Base-by-base conservation (phyloP, 1,140 invertebrate genomes). In the Gerris buenoi region DNA sequence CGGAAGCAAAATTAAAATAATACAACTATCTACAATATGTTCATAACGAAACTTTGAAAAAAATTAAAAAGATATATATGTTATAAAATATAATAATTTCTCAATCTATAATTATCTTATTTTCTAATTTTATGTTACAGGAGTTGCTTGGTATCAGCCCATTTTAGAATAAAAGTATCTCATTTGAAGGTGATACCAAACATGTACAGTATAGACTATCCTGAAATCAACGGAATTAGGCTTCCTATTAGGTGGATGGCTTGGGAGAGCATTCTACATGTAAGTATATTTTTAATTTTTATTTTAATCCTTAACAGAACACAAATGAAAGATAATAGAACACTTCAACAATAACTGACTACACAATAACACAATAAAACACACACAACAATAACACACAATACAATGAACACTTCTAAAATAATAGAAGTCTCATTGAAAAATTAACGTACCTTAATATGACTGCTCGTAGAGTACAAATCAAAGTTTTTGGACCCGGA, bases 81-180 rank as follows among this genome's bases (percentile, higher is more conserved):
- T 23, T 22, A 1, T 25, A 2, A 57, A 1, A 14, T 25, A 15
- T 33, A 63, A 14, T 27, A 29, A 14, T 27, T 27, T 1, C 25
- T 28, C 14, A n/a, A n/a, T 25, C 68, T 69, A 68, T 69, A 62
- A 66, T 70, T 72, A 70, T 10, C 18, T 46, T 46, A 5, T 46
- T 46, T 10, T 10, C 33, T 46, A 46, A 46, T 46, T 5, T 70
- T 70, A 68, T 66, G 68, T 79, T 79, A 62, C 79, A 89, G 91
- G 72, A 93, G 92, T 80, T 93, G 90, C 76, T 81, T 94, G 68
- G 89, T 93, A 69, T 88, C 88, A 69, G 81, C 83, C 70, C 83
- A 85, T 70, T 87, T 87, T 72, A 81, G 81, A 29, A 85, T 92
- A 68, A 91, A 92, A 80, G 86, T 93, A 68, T 88, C 88, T 59